Base-by-base conservation (phyloP, 2,113 vertebrate species). In the Camelus bactrianus region DNA sequence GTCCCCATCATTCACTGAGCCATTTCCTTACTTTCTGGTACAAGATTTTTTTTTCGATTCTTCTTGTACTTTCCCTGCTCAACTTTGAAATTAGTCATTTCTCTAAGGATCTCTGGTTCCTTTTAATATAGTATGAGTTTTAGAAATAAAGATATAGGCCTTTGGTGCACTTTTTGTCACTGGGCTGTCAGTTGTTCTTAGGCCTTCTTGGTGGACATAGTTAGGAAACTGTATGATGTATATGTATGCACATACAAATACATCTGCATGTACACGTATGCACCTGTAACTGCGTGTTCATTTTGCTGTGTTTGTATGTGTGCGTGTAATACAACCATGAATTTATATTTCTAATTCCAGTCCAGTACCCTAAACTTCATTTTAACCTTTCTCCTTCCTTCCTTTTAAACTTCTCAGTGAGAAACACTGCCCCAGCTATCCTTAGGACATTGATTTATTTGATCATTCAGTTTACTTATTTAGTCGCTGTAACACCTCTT, bases 11-110 rank as follows among this genome's bases (percentile, higher is more conserved):
- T 87, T 95, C 42, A 46, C 20, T 69, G 65, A 80, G 15, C 35
- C 35, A 69, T 93, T 89, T 91, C 19, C 50, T 93, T 88, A 91
- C 42, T 70, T 92, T 81, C 30, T 96, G 60, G 35, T 52, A 72
- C n/a, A 82, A 85, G 28, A 35, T 80, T 4, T 76, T 42, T 42
- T 42, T 92, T 97, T 38, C 86, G 14, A 83, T 91, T 77, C 70
- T 77, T 82, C 60, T 38, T 32, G 22, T 58, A 32, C 24, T 91
- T 87, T 46, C 8, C 28, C 62, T 77, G 54, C 30, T 16, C 35
- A 75, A 2, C 24, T 70, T 93, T 58, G 56, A 93, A 73, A 80
- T 76, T 10, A 85, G 22, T 46, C 35, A 9, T 81, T 93, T 62
- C 50, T 84, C 67, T 32, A 64, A 88, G 67, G 58, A 96, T 64